Evolutionary conservation across 2,797 vertebrate species (phyloP).

Genomic region (Limnodromus scolopaceus): DNA sequence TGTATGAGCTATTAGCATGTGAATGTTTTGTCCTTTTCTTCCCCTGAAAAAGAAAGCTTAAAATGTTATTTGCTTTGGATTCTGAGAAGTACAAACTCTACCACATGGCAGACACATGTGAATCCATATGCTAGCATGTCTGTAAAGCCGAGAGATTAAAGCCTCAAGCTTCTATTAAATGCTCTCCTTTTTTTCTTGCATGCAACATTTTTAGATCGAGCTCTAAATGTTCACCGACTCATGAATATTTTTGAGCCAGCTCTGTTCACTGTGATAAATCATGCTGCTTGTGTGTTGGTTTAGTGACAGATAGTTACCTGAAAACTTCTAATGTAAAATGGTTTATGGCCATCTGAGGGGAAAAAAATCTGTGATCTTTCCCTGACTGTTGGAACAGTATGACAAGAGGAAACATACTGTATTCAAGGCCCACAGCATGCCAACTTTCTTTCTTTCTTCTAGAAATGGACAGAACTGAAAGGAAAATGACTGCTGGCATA

Average conservation of each 20-base stretch:
- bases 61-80: slow-evolving; percentile 74
- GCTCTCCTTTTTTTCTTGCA: slow-evolving; percentile 53
- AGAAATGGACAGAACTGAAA: slow-evolving; percentile 71
- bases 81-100: slow-evolving; percentile 57
- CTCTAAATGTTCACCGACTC: slow-evolving; percentile 41
- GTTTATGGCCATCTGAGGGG: slow-evolving; percentile 51
- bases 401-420: slow-evolving; percentile 38
- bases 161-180: slow-evolving; percentile 64
- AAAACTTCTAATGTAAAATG: slow-evolving; percentile 59
- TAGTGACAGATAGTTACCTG: slow-evolving; percentile 64
- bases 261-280: slow-evolving; percentile 28
- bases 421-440: slow-evolving; percentile 38
- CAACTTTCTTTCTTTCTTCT: slow-evolving; percentile 55
- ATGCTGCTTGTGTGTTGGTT: slow-evolving; percentile 14
- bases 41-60: slow-evolving; percentile 58
- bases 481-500: slow-evolving; percentile 68
- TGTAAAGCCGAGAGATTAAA: slow-evolving; percentile 63
- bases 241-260: slow-evolving; percentile 44
- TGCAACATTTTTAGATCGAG: slow-evolving; percentile 62
- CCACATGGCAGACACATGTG: slow-evolving; percentile 73
- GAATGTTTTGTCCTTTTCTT: slow-evolving; percentile 49
- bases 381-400: slow-evolving; percentile 62
- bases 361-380: slow-evolving; percentile 48
- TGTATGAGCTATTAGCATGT: neutral
- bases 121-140: slow-evolving; percentile 74